Base-by-base conservation (phyloP, 2,888 invertebrate species). In the Netelia fuscicornis region DNA sequence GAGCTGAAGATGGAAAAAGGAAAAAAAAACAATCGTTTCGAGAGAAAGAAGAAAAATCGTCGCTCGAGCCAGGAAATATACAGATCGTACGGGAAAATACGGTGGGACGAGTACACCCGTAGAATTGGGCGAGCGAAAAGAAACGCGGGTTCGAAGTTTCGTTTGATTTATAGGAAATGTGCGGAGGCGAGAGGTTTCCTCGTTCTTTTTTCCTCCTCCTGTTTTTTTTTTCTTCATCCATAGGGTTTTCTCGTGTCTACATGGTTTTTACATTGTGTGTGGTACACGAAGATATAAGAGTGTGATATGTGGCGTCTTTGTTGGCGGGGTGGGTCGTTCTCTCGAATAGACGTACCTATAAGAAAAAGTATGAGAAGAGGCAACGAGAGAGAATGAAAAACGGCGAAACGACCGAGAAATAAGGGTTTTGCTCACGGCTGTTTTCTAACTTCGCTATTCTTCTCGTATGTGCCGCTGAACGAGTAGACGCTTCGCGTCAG, bases 91-190 rank as follows among this genome's bases (percentile, higher is more conserved):
- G 60, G 23, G 62, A 71, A 80, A 70, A 75, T 52, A 77, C 23
- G 60, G 30, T 10, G 67, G 44, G 64, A 71, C 17, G 70, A 17
- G 72, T 68, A 70, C 44, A 60, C 58, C 52, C 56, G 54, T 25
- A 10, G 78, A 85, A 79, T 68, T 81, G 54, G 79, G 70, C 65
- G 68, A 74, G 71, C 79, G 42, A 85, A 80, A 83, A 83, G 76
- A 85, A 87, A 84, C 67, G 82, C 81, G 64, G 56, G 78, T 85
- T 82, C 82, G 79, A 85, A 85, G 71, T 85, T 65, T 83, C 76
- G 85, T 85, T 85, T 87, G 82, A 81, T 81, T 87, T 82, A 87
- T 80, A 68, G 58, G 58, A 37, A 74, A 79, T 71, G 52, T 62
- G 37, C 13, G 64, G 58, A 20, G 58, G 71, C 23, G 64, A 17